Conservation (phyloP, 2,113 vertebrate species). For the Actenoides lindsayi region DNA sequence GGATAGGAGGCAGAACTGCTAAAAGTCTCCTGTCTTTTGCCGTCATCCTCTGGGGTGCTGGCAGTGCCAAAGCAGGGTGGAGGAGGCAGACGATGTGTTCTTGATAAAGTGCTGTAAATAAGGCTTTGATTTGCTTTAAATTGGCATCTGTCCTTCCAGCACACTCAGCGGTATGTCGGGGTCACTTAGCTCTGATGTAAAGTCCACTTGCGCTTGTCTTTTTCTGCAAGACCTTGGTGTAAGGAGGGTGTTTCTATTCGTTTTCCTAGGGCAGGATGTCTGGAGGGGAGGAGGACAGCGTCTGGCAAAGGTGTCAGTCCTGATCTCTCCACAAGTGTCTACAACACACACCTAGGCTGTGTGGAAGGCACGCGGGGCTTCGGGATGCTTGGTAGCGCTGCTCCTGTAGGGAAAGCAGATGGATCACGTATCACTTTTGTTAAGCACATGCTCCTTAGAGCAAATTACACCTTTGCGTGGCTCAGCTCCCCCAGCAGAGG, state of each 20-base stretch:
- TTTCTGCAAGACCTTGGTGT: neutral
- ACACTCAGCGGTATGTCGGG: neutral
- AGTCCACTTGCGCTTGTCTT: neutral
- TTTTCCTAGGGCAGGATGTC: neutral
- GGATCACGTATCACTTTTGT: neutral
- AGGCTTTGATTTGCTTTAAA: neutral
- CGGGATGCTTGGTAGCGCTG: neutral
- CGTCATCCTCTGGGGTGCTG: neutral
- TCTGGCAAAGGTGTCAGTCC: neutral
- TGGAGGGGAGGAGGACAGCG: neutral
- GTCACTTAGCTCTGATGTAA: neutral
- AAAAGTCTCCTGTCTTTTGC: neutral
- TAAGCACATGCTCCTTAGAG: neutral
- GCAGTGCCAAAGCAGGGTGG: neutral
- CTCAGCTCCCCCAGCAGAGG: neutral
- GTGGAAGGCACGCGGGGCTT: neutral
- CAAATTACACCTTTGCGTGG: neutral
- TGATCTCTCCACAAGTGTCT: neutral
- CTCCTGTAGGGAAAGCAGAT: neutral
- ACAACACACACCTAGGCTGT: neutral
- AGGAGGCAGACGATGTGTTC: neutral
- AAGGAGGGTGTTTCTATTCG: neutral
- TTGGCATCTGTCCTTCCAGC: neutral
- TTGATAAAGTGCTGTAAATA: neutral
- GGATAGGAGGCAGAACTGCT: neutral